Evolutionary conservation across 2,113 vertebrate genomes (phyloP).

Genomic region (Mionectes macconnelli): DNA sequence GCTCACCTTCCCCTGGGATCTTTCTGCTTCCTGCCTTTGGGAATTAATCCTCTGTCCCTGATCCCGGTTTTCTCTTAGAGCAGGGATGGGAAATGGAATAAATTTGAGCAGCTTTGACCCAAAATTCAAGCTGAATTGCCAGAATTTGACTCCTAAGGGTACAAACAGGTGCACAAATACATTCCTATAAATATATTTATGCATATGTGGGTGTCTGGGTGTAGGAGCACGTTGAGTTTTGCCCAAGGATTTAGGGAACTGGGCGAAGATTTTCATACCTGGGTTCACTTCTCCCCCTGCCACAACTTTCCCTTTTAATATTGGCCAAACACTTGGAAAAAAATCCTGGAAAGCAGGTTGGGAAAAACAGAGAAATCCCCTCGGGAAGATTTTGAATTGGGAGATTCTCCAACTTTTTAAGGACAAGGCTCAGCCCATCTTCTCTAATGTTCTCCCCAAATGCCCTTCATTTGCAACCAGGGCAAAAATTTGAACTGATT

Average conservation of each 20-base stretch:
- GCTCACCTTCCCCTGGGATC: neutral
- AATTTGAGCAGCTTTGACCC: neutral
- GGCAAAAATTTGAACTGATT: neutral
- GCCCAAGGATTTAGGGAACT: neutral
- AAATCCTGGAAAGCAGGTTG: neutral
- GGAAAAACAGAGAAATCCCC: neutral
- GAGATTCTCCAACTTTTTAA: neutral
- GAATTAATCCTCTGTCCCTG: neutral
- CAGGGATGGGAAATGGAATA: neutral
- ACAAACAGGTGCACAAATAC: neutral
- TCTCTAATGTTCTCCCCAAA: neutral
- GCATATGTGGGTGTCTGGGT: fast-evolving
- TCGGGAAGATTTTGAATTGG: neutral
- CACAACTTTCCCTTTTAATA: neutral
- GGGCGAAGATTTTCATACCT: neutral
- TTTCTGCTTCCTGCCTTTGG: neutral
- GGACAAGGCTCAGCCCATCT: neutral
- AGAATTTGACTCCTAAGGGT: neutral
- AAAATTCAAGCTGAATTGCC: neutral
- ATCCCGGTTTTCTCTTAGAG: neutral
- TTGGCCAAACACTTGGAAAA: neutral
- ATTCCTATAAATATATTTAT: neutral
- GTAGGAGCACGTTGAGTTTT: neutral
- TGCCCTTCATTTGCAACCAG: neutral
- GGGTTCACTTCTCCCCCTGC: neutral